Conservation (phyloP, 2,888 invertebrate genomes). For the Drosophila diplacantha region DNA sequence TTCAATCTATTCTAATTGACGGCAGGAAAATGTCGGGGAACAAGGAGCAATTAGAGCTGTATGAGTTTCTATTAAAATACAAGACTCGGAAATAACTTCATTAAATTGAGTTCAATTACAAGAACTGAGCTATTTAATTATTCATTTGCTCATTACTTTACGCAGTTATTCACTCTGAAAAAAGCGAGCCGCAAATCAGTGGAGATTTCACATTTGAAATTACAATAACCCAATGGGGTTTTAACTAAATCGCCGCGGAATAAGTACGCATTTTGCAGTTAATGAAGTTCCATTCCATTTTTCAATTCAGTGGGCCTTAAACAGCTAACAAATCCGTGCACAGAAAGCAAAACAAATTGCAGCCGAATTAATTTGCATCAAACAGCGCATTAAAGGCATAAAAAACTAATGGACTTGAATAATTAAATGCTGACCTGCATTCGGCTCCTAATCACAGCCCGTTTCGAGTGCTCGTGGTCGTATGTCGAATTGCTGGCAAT, state of each 20-base stretch:
- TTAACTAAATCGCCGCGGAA: conserved; percentile 9
- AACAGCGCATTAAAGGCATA: conserved; percentile 27
- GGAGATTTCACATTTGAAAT: conserved; percentile 4
- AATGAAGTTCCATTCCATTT: conserved; percentile 3
- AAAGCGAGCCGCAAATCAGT: not conserved
- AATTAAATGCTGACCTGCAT: conserved; percentile 38
- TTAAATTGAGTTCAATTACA: conserved; percentile 3
- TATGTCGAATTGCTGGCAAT: conserved; percentile 6
- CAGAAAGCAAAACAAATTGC: conserved; percentile 17
- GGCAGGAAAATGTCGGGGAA: not conserved
- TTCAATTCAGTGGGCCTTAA: not conserved
- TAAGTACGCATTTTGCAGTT: conserved; percentile 10
- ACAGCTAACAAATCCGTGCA: conserved; percentile 10
- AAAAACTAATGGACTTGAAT: conserved; percentile 35
- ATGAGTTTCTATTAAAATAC: not conserved
- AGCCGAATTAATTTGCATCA: conserved; percentile 28
- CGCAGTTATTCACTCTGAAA: not conserved
- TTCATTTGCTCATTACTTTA: conserved; percentile 5
- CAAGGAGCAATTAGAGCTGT: not conserved
- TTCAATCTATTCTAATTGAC: conserved; percentile 33
- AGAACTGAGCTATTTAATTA: conserved; percentile 3
- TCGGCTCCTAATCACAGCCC: conserved; percentile 18
- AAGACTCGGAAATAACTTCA: not conserved
- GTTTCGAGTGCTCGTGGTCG: conserved; percentile 2
- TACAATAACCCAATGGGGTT: conserved; percentile 2